These are phyloP conservation scores for Crotalus helleri DNA, from an alignment of 2,113 vertebrate species.

Conservation along the genomic window DNA sequence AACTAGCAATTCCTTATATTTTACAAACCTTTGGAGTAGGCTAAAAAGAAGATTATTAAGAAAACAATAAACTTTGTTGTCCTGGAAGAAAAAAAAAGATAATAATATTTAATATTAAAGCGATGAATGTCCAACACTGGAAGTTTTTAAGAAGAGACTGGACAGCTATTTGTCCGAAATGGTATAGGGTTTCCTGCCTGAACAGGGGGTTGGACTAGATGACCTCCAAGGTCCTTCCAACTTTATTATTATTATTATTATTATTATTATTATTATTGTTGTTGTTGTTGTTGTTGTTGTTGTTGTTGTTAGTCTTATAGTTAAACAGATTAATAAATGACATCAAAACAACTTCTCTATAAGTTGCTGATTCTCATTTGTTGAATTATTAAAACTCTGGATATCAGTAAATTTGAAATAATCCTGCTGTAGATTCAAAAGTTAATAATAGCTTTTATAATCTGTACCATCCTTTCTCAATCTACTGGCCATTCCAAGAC, in stretches of 20 bases:
- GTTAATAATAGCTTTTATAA: neutral
- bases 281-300: neutral
- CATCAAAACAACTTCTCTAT: rapidly evolving
- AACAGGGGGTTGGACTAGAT: no score
- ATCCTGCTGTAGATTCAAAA: neutral
- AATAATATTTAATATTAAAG: no score
- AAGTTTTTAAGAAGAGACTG: no score
- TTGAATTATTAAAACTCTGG: neutral
- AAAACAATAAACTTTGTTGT: neutral
- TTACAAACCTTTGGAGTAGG: rapidly evolving
- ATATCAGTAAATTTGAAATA: neutral
- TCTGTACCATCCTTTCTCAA: neutral
- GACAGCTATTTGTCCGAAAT: no score
- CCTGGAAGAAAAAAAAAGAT: neutral
- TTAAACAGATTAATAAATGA: neutral
- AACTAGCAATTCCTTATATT: neutral
- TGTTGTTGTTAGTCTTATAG: neutral
- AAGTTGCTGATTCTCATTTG: neutral
- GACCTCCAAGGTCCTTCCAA: no score
- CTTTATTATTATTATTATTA: no score
- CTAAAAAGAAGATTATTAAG: neutral
- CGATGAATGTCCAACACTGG: no score
- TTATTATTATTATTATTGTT: no score
- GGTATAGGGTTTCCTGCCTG: no score
- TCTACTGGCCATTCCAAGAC: neutral